phyloP scores from a whole-genome alignment of 2,797 vertebrate species.

The Phaenicophaeus curvirostris region DNA sequence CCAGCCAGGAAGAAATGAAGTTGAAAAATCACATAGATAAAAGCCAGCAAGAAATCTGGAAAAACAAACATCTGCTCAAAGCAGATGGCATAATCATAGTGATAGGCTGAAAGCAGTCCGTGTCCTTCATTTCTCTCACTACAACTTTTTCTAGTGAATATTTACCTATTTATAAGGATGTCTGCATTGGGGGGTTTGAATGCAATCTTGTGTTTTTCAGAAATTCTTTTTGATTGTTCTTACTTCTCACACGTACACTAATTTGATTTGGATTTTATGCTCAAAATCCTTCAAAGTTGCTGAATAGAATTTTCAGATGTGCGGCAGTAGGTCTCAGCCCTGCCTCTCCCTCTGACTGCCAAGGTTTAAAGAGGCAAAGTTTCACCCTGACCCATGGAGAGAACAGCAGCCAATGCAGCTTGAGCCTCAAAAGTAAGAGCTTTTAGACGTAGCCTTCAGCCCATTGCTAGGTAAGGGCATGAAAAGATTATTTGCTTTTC shows the following conservation, averaged over 20 bases:
- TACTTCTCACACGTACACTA: background rate
- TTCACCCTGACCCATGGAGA: background rate
- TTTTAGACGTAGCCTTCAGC: background rate
- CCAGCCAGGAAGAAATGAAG: background rate
- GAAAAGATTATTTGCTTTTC: background rate
- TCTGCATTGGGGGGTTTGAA: background rate
- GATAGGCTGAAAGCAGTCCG: background rate
- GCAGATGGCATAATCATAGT: background rate
- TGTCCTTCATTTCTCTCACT: background rate
- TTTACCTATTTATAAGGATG: background rate
- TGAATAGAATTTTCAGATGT: background rate
- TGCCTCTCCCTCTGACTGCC: background rate
- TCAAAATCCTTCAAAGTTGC: background rate
- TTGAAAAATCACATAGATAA: background rate
- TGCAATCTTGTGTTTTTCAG: fast-evolving
- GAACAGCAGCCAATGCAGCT: background rate
- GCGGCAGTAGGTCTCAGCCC: fast-evolving
- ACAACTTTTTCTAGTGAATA: background rate
- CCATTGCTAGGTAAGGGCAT: background rate
- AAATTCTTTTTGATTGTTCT: background rate
- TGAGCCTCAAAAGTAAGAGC: background rate
- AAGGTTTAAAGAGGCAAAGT: fast-evolving
- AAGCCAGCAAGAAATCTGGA: background rate
- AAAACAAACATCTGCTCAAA: background rate
- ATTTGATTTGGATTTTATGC: background rate